Base-by-base conservation (phyloP, 1,140 invertebrate genomes). In the Zaprionus camerounensis region DNA sequence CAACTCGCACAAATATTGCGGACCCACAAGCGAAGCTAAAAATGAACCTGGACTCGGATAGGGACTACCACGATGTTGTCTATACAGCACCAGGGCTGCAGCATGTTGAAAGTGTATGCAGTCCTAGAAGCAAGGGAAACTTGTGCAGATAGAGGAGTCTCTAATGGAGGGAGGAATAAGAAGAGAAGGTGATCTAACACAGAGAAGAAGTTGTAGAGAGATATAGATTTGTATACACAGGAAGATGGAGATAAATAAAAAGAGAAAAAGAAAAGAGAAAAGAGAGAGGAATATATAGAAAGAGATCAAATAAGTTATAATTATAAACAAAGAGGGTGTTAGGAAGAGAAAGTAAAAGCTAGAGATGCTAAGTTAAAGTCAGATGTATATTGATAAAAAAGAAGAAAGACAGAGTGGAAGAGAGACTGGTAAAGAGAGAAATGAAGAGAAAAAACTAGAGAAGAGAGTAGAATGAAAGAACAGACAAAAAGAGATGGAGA, bases 71-170 rank as follows among this genome's bases (percentile, higher is more conserved):
- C 31, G 31, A 11, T 31, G 44, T 13, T 55, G 64, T 59, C 59
- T 49, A 61, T 61, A 44, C 36, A 11, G 31, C 9, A 22, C 28
- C 58, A 56, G 71, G 56, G 71, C 55, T 61, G 49, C n/a, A 62
- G 28, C 56, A 62, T 28, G 55, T 62, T 69, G 11, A 4, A 13
- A 6, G 1, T 9, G 41, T 24, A 6, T 57, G 57, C 49, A 73
- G 4, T 20, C 24, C 44, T 55, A 9, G 5, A n/a, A 41, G 41
- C 2, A 46, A 20, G 6, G 6, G 2, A 17, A 44, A 2, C 7
- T 31, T 9, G 28, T 31, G 6, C 2, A 44, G 6, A 17, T 5
- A 7, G 5, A 36, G 12, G 11, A 31, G 13, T 17, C 5, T 17
- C 6, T 6, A 6, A 15, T 2, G 9, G 7, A 3, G 1, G 0